These are phyloP conservation scores for Chaenocephalus aceratus DNA, from an alignment of 2,113 vertebrate genomes.

Conservation along the genomic window DNA sequence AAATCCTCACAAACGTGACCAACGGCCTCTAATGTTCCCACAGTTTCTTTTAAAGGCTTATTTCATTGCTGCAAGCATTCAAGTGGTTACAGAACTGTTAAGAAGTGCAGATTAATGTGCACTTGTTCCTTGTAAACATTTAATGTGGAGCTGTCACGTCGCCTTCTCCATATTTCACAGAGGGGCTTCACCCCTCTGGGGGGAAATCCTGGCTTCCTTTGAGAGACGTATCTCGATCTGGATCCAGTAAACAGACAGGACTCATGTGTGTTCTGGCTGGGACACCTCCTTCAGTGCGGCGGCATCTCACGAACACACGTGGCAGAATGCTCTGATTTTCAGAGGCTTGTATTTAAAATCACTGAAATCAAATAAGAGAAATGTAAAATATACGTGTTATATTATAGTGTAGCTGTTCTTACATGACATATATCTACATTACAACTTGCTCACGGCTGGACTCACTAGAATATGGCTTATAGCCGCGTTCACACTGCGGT, in stretches of 20 bases:
- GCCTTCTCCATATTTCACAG: conserved; percentile 46
- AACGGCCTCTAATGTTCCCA: conserved; percentile 36
- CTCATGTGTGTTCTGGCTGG: conserved; percentile 56
- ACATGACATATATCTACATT: no score
- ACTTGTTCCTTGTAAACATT: conserved; percentile 43
- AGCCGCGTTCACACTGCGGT: no score
- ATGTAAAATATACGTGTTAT: no score
- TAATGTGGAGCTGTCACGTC: conserved; percentile 18
- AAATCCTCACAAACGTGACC: conserved; percentile 2
- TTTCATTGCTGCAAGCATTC: conserved; percentile 42
- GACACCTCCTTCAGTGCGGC: conserved; percentile 56
- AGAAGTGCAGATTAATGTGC: conserved; percentile 34
- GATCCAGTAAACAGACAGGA: conserved; percentile 37
- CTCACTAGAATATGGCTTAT: no score
- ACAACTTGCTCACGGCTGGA: no score
- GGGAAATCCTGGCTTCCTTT: conserved; percentile 53
- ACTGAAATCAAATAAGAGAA: conserved; percentile 39
- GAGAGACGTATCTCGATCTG: conserved; percentile 57
- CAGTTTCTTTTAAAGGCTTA: not conserved
- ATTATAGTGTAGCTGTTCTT: no score
- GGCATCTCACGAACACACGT: conserved; percentile 64
- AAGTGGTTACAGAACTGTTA: conserved; percentile 42
- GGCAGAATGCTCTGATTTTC: conserved; percentile 10
- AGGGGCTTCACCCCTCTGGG: conserved; percentile 44
- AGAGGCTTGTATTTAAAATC: conserved; percentile 36